These are phyloP conservation scores for Gavialis gangeticus DNA, from an alignment of 2,113 vertebrate genomes.

Conservation along the genomic window DNA sequence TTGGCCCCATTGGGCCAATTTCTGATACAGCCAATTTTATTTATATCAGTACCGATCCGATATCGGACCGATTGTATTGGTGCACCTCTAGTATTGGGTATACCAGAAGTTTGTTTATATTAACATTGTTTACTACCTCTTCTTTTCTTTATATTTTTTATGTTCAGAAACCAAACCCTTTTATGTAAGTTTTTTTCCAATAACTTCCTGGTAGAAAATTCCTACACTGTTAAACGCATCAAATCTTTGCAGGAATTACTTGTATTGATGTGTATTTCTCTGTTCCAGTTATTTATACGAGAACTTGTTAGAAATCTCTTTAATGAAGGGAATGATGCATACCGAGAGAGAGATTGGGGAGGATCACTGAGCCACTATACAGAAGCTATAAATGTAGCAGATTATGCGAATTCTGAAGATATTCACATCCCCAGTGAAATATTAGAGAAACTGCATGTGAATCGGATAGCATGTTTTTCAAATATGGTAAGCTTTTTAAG, in stretches of 20 bases:
- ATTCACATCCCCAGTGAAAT: slow-evolving; percentile 85
- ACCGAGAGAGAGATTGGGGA: slow-evolving; percentile 89
- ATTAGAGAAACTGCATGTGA: slow-evolving; percentile 91
- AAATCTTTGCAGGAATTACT: background rate
- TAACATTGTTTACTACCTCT: background rate
- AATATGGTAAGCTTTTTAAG: slow-evolving; percentile 85
- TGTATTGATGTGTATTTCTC: background rate
- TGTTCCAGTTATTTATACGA: slow-evolving; percentile 89
- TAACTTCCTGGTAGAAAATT: background rate
- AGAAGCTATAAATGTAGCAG: slow-evolving; percentile 92
- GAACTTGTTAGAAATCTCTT: slow-evolving; percentile 94
- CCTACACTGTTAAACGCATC: background rate
- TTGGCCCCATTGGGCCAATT: no score
- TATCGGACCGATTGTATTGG: no score
- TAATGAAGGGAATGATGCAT: slow-evolving; percentile 94
- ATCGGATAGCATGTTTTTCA: slow-evolving; percentile 93
- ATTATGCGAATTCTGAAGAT: slow-evolving; percentile 94
- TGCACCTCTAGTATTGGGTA: background rate
- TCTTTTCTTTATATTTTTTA: background rate
- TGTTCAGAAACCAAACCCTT: background rate
- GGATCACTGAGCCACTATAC: slow-evolving; percentile 91
- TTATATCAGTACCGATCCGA: no score
- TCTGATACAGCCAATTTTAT: no score
- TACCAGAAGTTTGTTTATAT: background rate
- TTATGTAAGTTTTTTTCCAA: background rate